Evolutionary conservation across 2,888 invertebrate species (phyloP).

Genomic region (Fissipunctia ypsillon): DNA sequence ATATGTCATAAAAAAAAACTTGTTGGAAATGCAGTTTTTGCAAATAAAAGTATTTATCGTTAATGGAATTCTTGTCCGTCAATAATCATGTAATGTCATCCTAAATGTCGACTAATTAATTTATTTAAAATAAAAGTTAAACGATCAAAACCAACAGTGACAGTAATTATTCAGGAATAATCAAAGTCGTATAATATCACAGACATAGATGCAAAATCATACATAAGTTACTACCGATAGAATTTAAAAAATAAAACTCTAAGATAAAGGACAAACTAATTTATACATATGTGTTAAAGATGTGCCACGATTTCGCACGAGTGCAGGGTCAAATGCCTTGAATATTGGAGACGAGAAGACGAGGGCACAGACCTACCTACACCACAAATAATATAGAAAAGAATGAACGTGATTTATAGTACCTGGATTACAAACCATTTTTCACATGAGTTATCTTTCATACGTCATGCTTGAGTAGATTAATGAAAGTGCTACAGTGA

Average conservation of each 20-base stretch:
- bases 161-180: background rate
- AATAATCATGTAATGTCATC: slow-evolving; percentile 10
- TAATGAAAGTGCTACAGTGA: slow-evolving; percentile 59
- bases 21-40: slow-evolving; percentile 1
- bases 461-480: slow-evolving; percentile 53
- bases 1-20: background rate
- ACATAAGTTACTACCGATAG: background rate
- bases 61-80: background rate
- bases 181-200: background rate
- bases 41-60: slow-evolving; percentile 2
- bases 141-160: background rate
- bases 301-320: slow-evolving; percentile 36
- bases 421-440: slow-evolving; percentile 39
- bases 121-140: background rate
- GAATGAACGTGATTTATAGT: slow-evolving; percentile 42
- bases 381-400: slow-evolving; percentile 35
- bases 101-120: background rate
- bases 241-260: slow-evolving; percentile 18
- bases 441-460: slow-evolving; percentile 50
- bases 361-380: background rate
- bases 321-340: slow-evolving; percentile 51
- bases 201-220: background rate
- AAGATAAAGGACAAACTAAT: slow-evolving; percentile 48
- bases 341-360: slow-evolving; percentile 10
- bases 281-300: slow-evolving; percentile 44